These are phyloP conservation scores for Puffinus mauretanicus DNA, from an alignment of 2,113 vertebrate species.

Conservation along the genomic window DNA sequence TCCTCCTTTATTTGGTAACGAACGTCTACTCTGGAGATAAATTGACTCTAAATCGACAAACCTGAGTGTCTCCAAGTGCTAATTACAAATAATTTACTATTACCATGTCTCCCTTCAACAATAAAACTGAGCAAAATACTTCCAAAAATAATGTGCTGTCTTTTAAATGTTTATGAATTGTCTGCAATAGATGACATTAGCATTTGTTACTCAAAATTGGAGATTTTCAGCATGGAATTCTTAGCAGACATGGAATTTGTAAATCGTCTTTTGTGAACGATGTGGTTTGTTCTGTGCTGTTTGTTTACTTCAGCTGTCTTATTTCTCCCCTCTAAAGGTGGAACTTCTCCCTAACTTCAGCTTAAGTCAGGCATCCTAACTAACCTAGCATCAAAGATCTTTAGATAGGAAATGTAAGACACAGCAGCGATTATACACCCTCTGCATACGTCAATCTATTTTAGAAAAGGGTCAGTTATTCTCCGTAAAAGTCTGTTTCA, in stretches of 20 bases:
- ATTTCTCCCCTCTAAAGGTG: neutral
- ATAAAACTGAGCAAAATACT: neutral
- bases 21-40: neutral
- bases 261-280: neutral
- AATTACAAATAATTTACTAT: neutral
- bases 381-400: neutral
- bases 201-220: neutral
- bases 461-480: neutral
- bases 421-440: neutral
- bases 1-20: neutral
- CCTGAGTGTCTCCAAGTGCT: neutral
- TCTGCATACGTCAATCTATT: neutral
- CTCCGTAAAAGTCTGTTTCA: neutral
- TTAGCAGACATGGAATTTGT: neutral
- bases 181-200: neutral
- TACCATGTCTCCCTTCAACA: neutral
- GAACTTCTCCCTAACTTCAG: neutral
- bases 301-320: neutral
- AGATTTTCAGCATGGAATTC: neutral
- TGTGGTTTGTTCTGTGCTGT: neutral
- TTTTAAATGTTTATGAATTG: neutral
- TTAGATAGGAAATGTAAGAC: neutral
- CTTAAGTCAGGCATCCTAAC: neutral
- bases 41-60: neutral
- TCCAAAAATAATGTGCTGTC: neutral